Evolutionary conservation across 2,888 invertebrate species (phyloP), one percentile per base, ranked within the genome.

Genomic region (Germaria angustata): DNA sequence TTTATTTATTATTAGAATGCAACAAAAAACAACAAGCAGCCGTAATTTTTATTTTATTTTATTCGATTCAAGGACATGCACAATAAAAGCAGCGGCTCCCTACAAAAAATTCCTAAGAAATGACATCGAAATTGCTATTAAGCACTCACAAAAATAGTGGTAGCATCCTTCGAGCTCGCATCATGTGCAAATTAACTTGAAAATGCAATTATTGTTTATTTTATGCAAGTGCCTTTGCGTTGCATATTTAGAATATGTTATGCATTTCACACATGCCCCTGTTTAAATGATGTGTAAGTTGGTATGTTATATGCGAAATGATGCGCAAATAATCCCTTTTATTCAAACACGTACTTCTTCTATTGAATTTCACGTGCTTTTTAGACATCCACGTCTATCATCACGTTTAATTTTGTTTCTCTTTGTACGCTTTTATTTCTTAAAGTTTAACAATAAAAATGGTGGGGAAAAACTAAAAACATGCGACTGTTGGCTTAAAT

Each of bases 311-410:
- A 36, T 28, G 5, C 2, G 2, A 49, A 36, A 15, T 49, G 17
- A 22, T 66, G 51, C 68, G 41, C 17, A 32, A 53, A 53, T n/a
- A 11, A 6, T 34, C 4, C 22, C 28, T 68, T 68, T 8, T 41
- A 53, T 20, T 9, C 7, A 6, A 44, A 41, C 68, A 22, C 17
- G 36, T 59, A 61, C 28, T 57, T 46, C 34, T 28, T 20, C n/a
- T n/a, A n/a, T 32, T 17, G 17, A 28, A 55, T 55, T 63, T 57
- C 46, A 65, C 57, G 59, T 72, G 59, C 1, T 61, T 34, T 59
- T 13, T 8, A 20, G 15, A 6, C 8, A 32, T n/a, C n/a, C n/a
- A 9, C 55, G 13, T 28, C 34, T 6, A 28, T 34, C 44, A 22
- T 55, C 55, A 65, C 65, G 63, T 75, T 53, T 32, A 44, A 65